Evolutionary conservation across 2,113 vertebrate species (phyloP), one percentile per base, ranked within the genome.

Genomic region (Grallaria varia): DNA sequence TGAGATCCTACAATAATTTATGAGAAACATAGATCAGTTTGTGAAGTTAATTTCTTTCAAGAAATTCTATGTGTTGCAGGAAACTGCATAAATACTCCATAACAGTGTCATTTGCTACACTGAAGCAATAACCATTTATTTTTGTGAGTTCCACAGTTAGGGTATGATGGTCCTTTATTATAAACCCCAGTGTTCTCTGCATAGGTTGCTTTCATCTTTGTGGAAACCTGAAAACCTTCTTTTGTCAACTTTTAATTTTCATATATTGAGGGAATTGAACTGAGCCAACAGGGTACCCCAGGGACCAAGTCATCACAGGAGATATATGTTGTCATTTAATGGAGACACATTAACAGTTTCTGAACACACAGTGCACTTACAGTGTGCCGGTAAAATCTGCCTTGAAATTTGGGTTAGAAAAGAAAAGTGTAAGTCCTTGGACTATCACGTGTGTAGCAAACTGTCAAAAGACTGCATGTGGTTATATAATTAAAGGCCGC

Each of bases 51-150:
- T 96, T 95, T 93, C 81, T 95, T 81, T 93, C 56, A 92, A 84
- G 66, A 93, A 94, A 90, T 81, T 89, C 52, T 79, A 7, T 37
- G 12, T 85, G 60, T 92, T 92, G 80, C 68, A 82, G 66, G 60
- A 94, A 93, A 87, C 85, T 82, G 68, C 83, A 90, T 94, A 93
- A 95, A 96, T 96, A 94, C 64, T 87, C 84, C 28, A 12, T 89
- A 94, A 75, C 23, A 22, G 68, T 75, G 49, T 93, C 92, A 96
- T 97, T 97, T 98, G 92, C 96, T 97, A 50, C 47, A 63, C 59
- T 33, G 40, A 92, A 74, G 76, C 66, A 94, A 95, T 91, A 97
- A 84, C 89, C 66, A 94, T 97, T 97, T 96, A 75, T 97, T 97
- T 96, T 94, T 95, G 90, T 94, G 96, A 86, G 74, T 92, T 93